phyloP scores from a whole-genome alignment of 2,888 invertebrate species.

The Drosophila barbarae region DNA sequence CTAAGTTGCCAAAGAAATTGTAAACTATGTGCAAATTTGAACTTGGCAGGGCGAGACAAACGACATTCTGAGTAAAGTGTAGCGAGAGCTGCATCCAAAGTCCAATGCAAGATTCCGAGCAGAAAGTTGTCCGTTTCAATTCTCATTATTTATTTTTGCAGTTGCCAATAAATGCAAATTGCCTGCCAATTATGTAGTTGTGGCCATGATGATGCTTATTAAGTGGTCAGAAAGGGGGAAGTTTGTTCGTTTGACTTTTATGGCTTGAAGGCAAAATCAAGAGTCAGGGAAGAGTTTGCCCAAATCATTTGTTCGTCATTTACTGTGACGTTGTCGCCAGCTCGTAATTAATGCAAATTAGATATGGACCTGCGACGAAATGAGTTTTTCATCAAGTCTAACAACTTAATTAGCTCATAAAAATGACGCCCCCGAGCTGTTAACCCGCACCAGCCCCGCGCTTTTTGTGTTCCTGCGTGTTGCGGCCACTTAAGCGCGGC shows the following conservation, averaged over 20 bases:
- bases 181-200: slow-evolving; percentile 58
- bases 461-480: slow-evolving; percentile 55
- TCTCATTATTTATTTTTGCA: slow-evolving; percentile 32
- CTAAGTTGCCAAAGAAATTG: slow-evolving; percentile 60
- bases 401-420: slow-evolving; percentile 75
- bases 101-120: slow-evolving; percentile 14
- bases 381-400: slow-evolving; percentile 75
- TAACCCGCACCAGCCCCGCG: slow-evolving; percentile 44
- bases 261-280: slow-evolving; percentile 5
- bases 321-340: slow-evolving; percentile 21
- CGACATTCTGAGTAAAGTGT: slow-evolving; percentile 31
- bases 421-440: slow-evolving; percentile 69
- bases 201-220: slow-evolving; percentile 41
- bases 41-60: slow-evolving; percentile 42
- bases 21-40: slow-evolving; percentile 63
- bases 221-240: slow-evolving; percentile 33
- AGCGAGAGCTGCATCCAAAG: slow-evolving; percentile 21
- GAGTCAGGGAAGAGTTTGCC: slow-evolving; percentile 12
- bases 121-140: slow-evolving; percentile 33
- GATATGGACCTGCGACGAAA: slow-evolving; percentile 62
- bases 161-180: slow-evolving; percentile 69
- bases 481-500: slow-evolving; percentile 72
- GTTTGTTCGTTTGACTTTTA: slow-evolving; percentile 15
- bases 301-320: slow-evolving; percentile 31
- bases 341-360: slow-evolving; percentile 72